Conservation (phyloP, 2,113 vertebrate genomes). For the Aspiorhynchus laticeps region DNA sequence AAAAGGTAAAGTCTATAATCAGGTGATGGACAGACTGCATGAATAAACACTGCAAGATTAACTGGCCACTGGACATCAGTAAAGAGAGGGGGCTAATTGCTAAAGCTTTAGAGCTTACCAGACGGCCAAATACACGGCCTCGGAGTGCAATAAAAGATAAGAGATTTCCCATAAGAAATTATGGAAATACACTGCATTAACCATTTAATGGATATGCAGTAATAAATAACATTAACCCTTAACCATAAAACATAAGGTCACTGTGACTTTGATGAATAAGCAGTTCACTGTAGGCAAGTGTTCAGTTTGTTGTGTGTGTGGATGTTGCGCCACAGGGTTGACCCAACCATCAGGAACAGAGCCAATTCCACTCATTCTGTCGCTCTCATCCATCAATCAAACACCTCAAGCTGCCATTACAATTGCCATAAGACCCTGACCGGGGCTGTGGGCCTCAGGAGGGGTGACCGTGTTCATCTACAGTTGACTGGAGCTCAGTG, state of each 20-base stretch:
- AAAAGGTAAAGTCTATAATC: slow-evolving; percentile 49
- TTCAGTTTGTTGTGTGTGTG: background rate
- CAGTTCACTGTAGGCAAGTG: slow-evolving; percentile 5
- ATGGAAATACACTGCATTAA: slow-evolving; percentile 22
- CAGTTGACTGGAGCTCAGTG: slow-evolving; percentile 25
- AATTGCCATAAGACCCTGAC: background rate
- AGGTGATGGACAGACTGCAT: slow-evolving; percentile 33
- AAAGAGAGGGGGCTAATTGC: slow-evolving; percentile 31
- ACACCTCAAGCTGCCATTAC: background rate
- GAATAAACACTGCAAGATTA: slow-evolving; percentile 42
- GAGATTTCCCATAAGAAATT: slow-evolving; percentile 26
- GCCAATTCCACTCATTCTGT: slow-evolving; percentile 20
- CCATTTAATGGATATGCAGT: slow-evolving; percentile 7
- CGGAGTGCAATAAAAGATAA: slow-evolving; percentile 21
- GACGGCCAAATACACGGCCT: slow-evolving; percentile 3
- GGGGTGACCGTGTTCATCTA: background rate
- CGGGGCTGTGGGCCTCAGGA: background rate
- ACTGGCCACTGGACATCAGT: slow-evolving; percentile 22
- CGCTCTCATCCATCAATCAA: slow-evolving; percentile 28
- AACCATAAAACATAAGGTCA: slow-evolving; percentile 17
- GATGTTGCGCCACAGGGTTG: background rate
- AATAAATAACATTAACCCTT: slow-evolving; percentile 20
- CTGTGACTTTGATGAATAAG: slow-evolving; percentile 1
- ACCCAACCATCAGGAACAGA: slow-evolving; percentile 23
- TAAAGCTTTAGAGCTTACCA: slow-evolving; percentile 16